Evolutionary conservation across 1,140 invertebrate species (phyloP).

Genomic region (Lepeophtheirus salmonis): DNA sequence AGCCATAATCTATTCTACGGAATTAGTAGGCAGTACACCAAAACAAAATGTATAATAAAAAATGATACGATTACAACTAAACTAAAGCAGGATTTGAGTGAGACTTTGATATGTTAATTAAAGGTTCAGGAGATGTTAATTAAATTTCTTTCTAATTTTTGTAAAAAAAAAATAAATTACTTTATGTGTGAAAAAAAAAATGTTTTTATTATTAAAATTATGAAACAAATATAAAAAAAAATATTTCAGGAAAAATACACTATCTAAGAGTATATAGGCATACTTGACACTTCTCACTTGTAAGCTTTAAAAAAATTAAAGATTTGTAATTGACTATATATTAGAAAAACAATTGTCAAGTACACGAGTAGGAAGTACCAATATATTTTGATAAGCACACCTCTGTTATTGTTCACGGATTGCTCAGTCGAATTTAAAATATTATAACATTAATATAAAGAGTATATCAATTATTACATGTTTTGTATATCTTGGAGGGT

Average conservation of each 20-base stretch:
- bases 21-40: no score
- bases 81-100: no score
- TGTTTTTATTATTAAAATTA: background rate
- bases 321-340: background rate
- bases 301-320: background rate
- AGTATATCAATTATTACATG: constrained; percentile 50
- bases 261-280: background rate
- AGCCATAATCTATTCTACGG: no score
- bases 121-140: no score
- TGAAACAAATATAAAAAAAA: background rate
- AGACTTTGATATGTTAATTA: no score
- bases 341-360: background rate
- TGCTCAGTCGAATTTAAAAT: background rate
- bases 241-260: background rate
- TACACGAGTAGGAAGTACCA: background rate
- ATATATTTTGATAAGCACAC: background rate
- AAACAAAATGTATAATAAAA: no score
- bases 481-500: constrained; percentile 98
- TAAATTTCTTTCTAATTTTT: no score
- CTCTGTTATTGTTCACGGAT: background rate
- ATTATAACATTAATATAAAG: background rate
- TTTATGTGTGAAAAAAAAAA: background rate
- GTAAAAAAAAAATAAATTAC: no score
- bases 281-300: background rate
- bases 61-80: no score